A percentile compares a stretch with the other conserved stretches of the same genome.
phyloP scores from a whole-genome alignment of 2,113 vertebrate genomes.

The Corvus cornix region DNA sequence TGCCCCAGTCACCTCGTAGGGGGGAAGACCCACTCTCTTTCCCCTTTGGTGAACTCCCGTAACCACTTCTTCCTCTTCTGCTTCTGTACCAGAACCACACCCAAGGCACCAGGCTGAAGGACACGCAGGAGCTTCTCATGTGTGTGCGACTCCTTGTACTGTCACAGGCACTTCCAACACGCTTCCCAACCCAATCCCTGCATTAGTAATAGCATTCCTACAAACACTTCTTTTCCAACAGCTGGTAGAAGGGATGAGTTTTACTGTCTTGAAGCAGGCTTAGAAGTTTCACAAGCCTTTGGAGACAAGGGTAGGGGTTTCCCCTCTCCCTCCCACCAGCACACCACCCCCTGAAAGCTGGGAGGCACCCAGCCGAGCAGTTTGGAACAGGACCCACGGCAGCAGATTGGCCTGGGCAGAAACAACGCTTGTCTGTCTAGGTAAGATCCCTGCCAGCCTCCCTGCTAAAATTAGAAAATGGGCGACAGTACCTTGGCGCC shows the following conservation, averaged over 20 bases:
- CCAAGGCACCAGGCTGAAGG: not conserved
- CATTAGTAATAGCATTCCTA: not conserved
- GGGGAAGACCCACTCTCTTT: not conserved
- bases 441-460: slow-evolving; percentile 75
- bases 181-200: not conserved
- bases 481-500: slow-evolving; percentile 78
- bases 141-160: fast-evolving
- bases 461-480: slow-evolving; percentile 78
- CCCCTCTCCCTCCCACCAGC: slow-evolving; percentile 33
- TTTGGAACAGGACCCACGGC: slow-evolving; percentile 60
- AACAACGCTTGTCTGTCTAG: slow-evolving; percentile 76
- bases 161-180: not conserved
- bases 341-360: slow-evolving; percentile 28
- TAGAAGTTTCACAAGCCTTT: not conserved
- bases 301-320: slow-evolving; percentile 38
- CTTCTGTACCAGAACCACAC: not conserved
- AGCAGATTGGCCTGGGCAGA: slow-evolving; percentile 73
- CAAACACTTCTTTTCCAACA: not conserved
- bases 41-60: not conserved
- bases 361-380: slow-evolving; percentile 62
- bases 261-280: not conserved
- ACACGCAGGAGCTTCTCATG: fast-evolving
- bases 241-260: not conserved
- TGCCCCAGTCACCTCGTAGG: not conserved
- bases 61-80: not conserved